phyloP scores from a whole-genome alignment of 1,140 invertebrate genomes.

The Papilio glaucus region DNA sequence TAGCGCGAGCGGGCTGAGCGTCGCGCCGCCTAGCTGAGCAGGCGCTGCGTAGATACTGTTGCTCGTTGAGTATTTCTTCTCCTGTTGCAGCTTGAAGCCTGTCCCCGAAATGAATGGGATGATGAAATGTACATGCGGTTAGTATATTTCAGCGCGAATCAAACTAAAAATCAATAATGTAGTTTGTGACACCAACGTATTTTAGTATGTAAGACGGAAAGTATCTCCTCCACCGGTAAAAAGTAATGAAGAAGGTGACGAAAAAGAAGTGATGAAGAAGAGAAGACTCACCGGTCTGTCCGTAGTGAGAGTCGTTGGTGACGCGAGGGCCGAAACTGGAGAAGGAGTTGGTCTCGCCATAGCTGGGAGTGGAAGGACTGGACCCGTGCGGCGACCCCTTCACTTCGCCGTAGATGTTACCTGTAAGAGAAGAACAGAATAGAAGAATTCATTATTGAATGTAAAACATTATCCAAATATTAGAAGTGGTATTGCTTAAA shows the following conservation, averaged over 20 bases:
- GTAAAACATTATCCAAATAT: too few relatives aligned
- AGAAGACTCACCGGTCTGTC: constrained; percentile 67
- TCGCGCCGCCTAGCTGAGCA: constrained; percentile 65
- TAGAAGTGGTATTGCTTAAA: too few relatives aligned
- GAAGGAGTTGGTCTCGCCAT: constrained; percentile 71
- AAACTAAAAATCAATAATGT: not conserved
- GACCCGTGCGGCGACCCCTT: constrained; percentile 69
- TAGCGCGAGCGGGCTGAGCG: constrained; percentile 77
- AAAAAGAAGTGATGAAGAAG: not conserved
- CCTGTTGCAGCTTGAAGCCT: constrained; percentile 69
- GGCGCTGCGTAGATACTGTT: constrained; percentile 83
- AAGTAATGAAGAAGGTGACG: too few relatives aligned
- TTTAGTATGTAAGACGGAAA: too few relatives aligned
- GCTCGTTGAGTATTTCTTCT: constrained; percentile 56
- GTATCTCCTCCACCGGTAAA: too few relatives aligned
- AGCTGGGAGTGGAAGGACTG: constrained; percentile 79
- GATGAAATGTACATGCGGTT: not conserved
- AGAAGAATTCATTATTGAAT: too few relatives aligned
- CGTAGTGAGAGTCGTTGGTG: constrained; percentile 71
- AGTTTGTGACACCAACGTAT: not conserved
- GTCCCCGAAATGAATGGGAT: constrained; percentile 11
- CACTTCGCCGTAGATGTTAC: constrained; percentile 55
- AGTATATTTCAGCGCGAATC: too few relatives aligned
- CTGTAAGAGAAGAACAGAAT: constrained; percentile 39
- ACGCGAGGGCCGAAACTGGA: constrained; percentile 70